Base-by-base conservation (phyloP, 30 jellyfish, hydroid and myxozoan genomes). In the Turritopsis dohrnii region DNA sequence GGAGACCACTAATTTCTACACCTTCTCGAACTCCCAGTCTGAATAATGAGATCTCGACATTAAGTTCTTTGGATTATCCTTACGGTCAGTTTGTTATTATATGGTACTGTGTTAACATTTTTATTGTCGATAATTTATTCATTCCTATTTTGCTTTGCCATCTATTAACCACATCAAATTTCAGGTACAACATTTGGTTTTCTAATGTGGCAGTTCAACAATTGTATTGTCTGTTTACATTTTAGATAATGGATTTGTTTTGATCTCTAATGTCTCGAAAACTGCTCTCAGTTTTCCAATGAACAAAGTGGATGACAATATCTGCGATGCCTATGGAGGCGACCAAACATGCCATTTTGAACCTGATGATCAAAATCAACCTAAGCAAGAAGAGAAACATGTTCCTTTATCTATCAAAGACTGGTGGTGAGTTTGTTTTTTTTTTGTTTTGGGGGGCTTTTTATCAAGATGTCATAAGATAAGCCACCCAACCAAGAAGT, bases 1-100 rank as follows among this genome's bases (percentile, higher is more conserved):
- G 99, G 99, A 80, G 97, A 18, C 99, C 99, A 8, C 87, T 89
- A 65, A 84, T 94, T 74, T 88, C 97, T 21, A 53, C 97, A 22
- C 93, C 96, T 28, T 94, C 99, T 26, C 69, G 99, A 72, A 94
- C 99, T 20, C 95, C 99, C 8, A 52, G 96, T 0, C 75, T 94
- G 24, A 86, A 86, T 88, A 89, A 86, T 82, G 83, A 80, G 25
- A 53, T 89, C 65, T 71, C 90, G 18, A 89, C 85, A 41, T 83
- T 88, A 77, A 86, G 84, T 79, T 90, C 93, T 31, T 86, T 94
- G 31, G 99, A 94, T 84, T 94, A 94, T 82, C 99, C 99, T 24
- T 94, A 54, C 83, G 99, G 99, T 94, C 76, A 66, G 96, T 54
- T 22, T 23, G 81, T 18, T n/a, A 9, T 69, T 9, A 69, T 41